Evolutionary conservation across 2,888 invertebrate genomes (phyloP).

Genomic region (Cacoxenus indagator): DNA sequence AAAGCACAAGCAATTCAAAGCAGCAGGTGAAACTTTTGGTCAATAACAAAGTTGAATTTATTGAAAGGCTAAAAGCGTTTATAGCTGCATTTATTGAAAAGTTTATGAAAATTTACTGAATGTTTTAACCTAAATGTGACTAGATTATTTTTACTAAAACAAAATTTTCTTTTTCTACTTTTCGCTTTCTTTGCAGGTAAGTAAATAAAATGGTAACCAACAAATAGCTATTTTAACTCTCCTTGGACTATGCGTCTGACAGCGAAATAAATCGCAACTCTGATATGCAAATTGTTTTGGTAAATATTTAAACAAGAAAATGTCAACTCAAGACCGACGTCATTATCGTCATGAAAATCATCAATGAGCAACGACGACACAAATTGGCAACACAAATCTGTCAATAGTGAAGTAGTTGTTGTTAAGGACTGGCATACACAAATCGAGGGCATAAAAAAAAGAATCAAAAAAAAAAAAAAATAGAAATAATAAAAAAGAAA

Average conservation of each 20-base stretch:
- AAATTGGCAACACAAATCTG: conserved; percentile 57
- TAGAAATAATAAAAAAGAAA: background rate
- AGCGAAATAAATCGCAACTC: background rate
- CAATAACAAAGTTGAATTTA: background rate
- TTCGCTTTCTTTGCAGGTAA: conserved; percentile 11
- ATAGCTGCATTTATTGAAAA: conserved; percentile 6
- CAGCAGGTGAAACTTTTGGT: background rate
- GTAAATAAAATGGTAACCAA: no score
- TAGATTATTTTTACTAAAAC: conserved; percentile 8
- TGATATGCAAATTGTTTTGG: conserved; percentile 7
- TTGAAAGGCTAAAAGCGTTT: no score
- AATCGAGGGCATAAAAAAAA: background rate
- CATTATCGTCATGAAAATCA: conserved; percentile 18
- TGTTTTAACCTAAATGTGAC: conserved; percentile 11
- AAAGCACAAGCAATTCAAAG: background rate
- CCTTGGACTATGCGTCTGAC: no score
- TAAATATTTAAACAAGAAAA: background rate
- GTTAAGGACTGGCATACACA: background rate
- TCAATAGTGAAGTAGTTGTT: no score
- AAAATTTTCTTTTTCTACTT: conserved; percentile 25
- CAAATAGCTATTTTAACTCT: background rate
- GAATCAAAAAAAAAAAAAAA: background rate
- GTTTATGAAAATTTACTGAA: background rate
- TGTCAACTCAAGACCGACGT: conserved; percentile 32
- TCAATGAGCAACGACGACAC: conserved; percentile 24